Conservation (phyloP, 2,797 vertebrate genomes). For the Brachymystax lenok region DNA sequence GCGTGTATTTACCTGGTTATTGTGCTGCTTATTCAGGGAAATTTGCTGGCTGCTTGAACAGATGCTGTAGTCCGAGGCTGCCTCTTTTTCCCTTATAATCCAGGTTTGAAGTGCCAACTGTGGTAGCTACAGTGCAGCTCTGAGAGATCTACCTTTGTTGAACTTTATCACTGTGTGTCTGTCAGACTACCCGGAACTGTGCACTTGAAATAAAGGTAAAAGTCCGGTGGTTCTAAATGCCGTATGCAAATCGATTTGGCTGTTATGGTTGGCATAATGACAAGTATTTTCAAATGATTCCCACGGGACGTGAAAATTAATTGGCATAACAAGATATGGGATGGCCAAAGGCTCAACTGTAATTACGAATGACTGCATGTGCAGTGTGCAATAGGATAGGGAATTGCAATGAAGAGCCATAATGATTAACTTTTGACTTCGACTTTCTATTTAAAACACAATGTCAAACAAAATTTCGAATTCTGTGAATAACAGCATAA, state of each 20-base stretch:
- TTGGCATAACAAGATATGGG: not conserved
- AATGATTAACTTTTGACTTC: not conserved
- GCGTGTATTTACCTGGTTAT: not conserved
- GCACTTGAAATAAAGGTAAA: not conserved
- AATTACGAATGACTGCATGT: not conserved
- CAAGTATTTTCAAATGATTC: not conserved
- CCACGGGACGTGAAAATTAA: not conserved
- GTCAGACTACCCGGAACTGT: conserved; percentile 2
- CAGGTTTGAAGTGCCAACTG: not conserved
- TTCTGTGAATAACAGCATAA: not conserved
- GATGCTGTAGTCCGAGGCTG: not conserved
- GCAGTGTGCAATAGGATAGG: not conserved
- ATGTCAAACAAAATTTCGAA: not conserved
- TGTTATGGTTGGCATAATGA: not conserved
- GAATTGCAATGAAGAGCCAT: not conserved
- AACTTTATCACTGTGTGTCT: not conserved
- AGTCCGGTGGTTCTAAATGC: too few relatives aligned
- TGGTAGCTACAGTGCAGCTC: not conserved
- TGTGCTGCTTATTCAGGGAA: not conserved
- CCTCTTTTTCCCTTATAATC: not conserved
- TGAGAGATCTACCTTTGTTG: not conserved
- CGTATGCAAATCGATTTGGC: not conserved
- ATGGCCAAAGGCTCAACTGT: not conserved
- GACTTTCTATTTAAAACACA: not conserved
- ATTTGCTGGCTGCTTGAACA: not conserved